Base-by-base conservation (phyloP, 2,888 invertebrate species). In the Lissonota sp. region DNA sequence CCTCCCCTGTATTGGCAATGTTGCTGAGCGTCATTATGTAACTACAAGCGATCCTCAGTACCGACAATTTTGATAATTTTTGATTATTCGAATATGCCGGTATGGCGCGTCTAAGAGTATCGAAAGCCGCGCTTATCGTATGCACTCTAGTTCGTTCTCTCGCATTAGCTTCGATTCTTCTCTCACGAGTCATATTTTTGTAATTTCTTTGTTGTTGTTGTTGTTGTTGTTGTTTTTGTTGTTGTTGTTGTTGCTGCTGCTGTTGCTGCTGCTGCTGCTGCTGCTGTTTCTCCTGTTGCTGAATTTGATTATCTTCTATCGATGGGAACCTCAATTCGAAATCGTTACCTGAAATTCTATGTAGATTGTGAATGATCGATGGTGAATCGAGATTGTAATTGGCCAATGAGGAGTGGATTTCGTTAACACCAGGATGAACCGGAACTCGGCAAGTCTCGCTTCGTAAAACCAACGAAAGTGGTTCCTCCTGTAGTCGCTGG, bases 91-190 rank as follows among this genome's bases (percentile, higher is more conserved):
- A 98, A 92, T 98, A 98, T 0, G 98, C 95, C 2, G 98, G 98
- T 57, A 99, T 96, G 0, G 98, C 94, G 79, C 94, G 94, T 58
- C 98, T 94, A 7, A 99, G 93, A 0, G 97, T 97, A 85, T 99
- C 98, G 91, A 98, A 99, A 0, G 98, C 98, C 0, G 98, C 98
- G 89, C 98, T 98, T 85, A 99, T 99, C 0, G 98, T 98, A 92
- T 99, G 98, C 0, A 99, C 98, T 69, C 98, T 94, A 5, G 98
- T 98, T 79, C 98, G 93, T 91, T 99, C 98, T 5, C 98, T 94
- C 0, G 98, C 98, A 90, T 99, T 99, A 0, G 98, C 98, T 91
- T 99, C 98, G 89, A 98, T 97, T 84, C 98, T 94, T 85, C 98
- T 93, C 91, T 98, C 98, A 16, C 98, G 94, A 0, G 97, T 98